Conservation (phyloP, 2,888 invertebrate genomes). For the Proisotoma minuta region DNA sequence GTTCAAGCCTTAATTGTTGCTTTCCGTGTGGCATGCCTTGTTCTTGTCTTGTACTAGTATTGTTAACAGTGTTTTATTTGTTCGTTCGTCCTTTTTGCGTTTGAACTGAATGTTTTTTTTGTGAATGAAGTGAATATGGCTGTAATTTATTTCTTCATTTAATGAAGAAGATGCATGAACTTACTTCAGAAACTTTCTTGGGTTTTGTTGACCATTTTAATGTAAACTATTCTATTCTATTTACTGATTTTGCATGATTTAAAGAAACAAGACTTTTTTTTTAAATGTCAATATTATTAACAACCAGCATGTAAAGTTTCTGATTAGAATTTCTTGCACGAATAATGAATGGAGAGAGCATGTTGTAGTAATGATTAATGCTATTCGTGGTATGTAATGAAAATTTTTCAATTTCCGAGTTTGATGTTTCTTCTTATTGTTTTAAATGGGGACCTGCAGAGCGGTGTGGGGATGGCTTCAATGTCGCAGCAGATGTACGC, state of each 20-base stretch:
- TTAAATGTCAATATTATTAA: too few relatives aligned
- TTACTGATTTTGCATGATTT: too few relatives aligned
- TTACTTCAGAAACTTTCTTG: too few relatives aligned
- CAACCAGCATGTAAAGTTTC: too few relatives aligned
- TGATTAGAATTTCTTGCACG: too few relatives aligned
- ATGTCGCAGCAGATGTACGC: slow-evolving; percentile 42
- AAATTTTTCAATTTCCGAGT: slow-evolving; percentile 18
- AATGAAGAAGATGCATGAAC: too few relatives aligned
- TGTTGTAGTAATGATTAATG: slow-evolving; percentile 5
- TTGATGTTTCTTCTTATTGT: slow-evolving; percentile 38
- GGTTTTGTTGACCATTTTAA: too few relatives aligned
- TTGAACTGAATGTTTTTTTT: neutral
- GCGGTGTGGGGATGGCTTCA: slow-evolving; percentile 47
- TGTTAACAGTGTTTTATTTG: slow-evolving; percentile 13
- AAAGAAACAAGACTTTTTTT: too few relatives aligned
- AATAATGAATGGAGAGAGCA: too few relatives aligned
- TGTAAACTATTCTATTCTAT: too few relatives aligned
- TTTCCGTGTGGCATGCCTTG: slow-evolving; percentile 47
- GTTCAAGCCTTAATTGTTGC: slow-evolving; percentile 44
- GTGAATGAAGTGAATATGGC: too few relatives aligned
- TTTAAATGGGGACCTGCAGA: slow-evolving; percentile 44
- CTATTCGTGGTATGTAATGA: slow-evolving; percentile 3
- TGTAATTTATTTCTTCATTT: too few relatives aligned
- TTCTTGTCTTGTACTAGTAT: slow-evolving; percentile 11
- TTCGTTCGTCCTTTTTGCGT: slow-evolving; percentile 20